These are phyloP conservation scores for Microtus richardsoni DNA, from an alignment of 2,113 vertebrate genomes.

Conservation along the genomic window DNA sequence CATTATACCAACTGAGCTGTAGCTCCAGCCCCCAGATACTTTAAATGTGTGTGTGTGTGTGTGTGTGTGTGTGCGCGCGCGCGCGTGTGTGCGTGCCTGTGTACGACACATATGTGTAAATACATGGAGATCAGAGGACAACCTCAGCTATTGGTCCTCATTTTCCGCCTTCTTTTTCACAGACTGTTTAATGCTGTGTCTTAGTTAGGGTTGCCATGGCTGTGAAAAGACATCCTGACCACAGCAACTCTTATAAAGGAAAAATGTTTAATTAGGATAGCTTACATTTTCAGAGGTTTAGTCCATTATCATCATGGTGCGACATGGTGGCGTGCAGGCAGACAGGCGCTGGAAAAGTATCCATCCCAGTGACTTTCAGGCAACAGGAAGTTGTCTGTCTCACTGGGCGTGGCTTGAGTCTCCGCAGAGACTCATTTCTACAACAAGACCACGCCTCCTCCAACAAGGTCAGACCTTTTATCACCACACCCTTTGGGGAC, in stretches of 20 bases:
- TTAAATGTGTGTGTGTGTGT: not conserved
- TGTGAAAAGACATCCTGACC: not conserved
- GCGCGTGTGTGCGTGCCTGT: not conserved
- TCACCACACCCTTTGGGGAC: not conserved
- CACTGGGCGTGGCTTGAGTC: not conserved
- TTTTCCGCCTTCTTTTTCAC: not conserved
- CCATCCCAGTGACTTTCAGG: not conserved
- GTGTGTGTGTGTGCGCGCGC: not conserved
- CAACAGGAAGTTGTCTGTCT: not conserved
- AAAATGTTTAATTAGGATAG: not conserved
- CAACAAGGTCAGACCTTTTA: not conserved
- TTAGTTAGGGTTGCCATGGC: not conserved
- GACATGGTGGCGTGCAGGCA: not conserved
- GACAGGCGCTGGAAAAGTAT: not conserved
- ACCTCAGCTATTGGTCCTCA: not conserved
- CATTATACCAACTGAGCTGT: not conserved
- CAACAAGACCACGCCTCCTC: not conserved
- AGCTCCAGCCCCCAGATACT: not conserved
- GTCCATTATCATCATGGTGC: not conserved
- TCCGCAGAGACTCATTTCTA: not conserved
- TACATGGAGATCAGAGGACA: not conserved
- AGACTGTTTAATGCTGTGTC: not conserved
- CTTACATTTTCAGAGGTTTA: not conserved
- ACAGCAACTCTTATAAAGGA: not conserved
- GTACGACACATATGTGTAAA: not conserved